Evolutionary conservation across 2,797 vertebrate species (phyloP).

Genomic region (Lycodopsis pacificus): DNA sequence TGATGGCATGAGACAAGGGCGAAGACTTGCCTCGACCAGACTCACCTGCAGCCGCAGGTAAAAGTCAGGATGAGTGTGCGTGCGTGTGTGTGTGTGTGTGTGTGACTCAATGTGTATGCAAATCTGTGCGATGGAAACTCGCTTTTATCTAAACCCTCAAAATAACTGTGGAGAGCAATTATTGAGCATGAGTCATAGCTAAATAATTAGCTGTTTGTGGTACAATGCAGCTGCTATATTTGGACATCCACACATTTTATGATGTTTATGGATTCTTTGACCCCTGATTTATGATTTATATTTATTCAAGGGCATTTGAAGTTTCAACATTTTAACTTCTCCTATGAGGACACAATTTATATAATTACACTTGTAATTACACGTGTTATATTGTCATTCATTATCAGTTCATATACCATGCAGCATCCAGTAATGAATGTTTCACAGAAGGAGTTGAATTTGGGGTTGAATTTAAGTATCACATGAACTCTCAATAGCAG

Average conservation of each 20-base stretch:
- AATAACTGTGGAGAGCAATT: conserved; percentile 23
- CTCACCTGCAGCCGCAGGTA: conserved; percentile 58
- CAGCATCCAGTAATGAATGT: no score
- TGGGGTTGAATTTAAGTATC: no score
- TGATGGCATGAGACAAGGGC: conserved; percentile 64
- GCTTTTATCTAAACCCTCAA: conserved; percentile 36
- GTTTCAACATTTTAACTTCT: not conserved
- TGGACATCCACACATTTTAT: not conserved
- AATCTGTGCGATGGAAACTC: conserved; percentile 32
- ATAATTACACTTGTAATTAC: no score
- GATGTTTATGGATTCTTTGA: not conserved
- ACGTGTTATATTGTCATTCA: not conserved
- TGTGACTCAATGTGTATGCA: conserved; percentile 2
- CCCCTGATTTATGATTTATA: no score
- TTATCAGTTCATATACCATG: not conserved
- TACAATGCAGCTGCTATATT: conserved; percentile 8
- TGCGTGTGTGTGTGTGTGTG: not conserved
- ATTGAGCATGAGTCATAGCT: conserved; percentile 9
- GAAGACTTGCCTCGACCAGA: conserved; percentile 46
- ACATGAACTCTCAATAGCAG: no score
- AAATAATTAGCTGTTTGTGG: conserved; percentile 25
- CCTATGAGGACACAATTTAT: not conserved
- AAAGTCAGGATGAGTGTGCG: conserved; percentile 13
- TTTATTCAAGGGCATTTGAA: no score
- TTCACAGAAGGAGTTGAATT: no score